Conservation (phyloP, 2,888 invertebrate genomes). For the Eucera pruinosa region DNA sequence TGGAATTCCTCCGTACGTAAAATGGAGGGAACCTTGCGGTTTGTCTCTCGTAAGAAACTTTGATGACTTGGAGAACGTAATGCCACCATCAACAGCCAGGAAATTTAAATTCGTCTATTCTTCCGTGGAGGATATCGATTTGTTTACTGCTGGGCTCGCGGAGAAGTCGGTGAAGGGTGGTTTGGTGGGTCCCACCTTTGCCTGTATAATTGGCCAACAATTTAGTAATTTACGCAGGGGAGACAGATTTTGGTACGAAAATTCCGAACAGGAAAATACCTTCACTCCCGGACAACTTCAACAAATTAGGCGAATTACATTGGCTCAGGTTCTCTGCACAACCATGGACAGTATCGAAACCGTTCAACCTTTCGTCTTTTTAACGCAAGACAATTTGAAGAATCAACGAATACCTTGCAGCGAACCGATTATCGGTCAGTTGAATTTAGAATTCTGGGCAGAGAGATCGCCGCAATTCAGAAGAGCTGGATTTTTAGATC, state of each 20-base stretch:
- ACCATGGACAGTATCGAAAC: conserved; percentile 88
- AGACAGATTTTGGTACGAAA: conserved; percentile 92
- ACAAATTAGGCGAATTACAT: conserved; percentile 89
- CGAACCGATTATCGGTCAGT: conserved; percentile 85
- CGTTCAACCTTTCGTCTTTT: conserved; percentile 90
- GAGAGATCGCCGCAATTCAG: conserved; percentile 82
- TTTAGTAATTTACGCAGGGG: conserved; percentile 92
- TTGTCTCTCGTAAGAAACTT: conserved; percentile 88
- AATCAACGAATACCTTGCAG: conserved; percentile 87
- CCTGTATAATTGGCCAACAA: conserved; percentile 94
- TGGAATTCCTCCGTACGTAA: conserved; percentile 91
- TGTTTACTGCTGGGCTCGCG: conserved; percentile 93
- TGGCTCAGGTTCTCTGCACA: conserved; percentile 90
- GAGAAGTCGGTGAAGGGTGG: conserved; percentile 92
- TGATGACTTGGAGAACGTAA: conserved; percentile 89
- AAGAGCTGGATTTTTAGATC: conserved; percentile 4
- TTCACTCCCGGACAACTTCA: conserved; percentile 91
- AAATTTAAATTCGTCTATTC: conserved; percentile 86
- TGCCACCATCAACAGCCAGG: conserved; percentile 88
- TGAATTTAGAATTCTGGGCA: conserved; percentile 88
- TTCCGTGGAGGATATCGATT: conserved; percentile 92
- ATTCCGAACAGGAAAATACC: conserved; percentile 89
- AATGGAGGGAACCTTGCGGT: conserved; percentile 93
- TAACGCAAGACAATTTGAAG: conserved; percentile 87
- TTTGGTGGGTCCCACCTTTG: conserved; percentile 94